Conservation (phyloP, 2,797 vertebrate species). For the Poeciliopsis presidionis region DNA sequence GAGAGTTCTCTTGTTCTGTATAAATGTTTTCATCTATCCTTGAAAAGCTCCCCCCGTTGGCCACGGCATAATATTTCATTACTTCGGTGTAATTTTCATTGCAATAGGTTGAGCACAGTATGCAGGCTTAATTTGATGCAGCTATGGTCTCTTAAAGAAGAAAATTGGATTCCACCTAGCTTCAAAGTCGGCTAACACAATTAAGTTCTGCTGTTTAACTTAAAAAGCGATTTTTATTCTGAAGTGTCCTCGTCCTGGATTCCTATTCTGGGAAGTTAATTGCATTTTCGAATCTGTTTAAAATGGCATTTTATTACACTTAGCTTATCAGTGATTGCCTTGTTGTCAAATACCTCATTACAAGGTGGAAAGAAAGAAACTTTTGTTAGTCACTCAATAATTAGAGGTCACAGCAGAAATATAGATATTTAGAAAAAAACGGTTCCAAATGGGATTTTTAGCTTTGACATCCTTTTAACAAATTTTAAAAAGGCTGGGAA, state of each 20-base stretch:
- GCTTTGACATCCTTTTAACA: conserved; percentile 17
- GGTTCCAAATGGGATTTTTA: neutral
- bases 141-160: conserved; percentile 68
- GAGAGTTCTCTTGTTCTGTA: conserved; percentile 53
- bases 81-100: conserved; percentile 66
- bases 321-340: conserved; percentile 32
- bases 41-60: conserved; percentile 65
- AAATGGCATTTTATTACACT: conserved; percentile 61
- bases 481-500: conserved; percentile 22
- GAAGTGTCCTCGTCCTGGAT: conserved; percentile 65
- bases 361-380: conserved; percentile 47
- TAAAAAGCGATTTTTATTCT: conserved; percentile 68
- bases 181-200: conserved; percentile 74
- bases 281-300: conserved; percentile 66
- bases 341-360: conserved; percentile 43
- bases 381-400: conserved; percentile 41
- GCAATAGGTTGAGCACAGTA: conserved; percentile 58
- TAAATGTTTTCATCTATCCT: conserved; percentile 70
- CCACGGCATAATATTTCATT: conserved; percentile 69
- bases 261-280: conserved; percentile 77
- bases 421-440: conserved; percentile 5
- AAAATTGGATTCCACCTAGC: conserved; percentile 75
- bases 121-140: conserved; percentile 67
- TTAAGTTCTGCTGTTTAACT: conserved; percentile 72
- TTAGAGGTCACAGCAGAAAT: conserved; percentile 16